phyloP scores from a whole-genome alignment of 1,140 invertebrate species.

The Zaprionus vittiger region DNA sequence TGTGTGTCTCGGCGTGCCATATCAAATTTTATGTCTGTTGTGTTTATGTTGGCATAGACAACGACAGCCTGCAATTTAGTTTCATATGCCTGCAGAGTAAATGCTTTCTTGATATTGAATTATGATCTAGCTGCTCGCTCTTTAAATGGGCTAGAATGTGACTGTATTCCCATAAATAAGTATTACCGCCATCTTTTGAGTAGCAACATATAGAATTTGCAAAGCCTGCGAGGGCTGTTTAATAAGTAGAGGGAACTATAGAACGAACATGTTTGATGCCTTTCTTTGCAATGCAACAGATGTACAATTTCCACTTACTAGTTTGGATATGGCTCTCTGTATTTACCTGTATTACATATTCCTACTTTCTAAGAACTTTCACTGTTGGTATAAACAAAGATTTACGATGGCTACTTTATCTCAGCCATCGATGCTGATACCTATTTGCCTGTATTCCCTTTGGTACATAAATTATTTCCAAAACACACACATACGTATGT shows the following conservation, averaged over 20 bases:
- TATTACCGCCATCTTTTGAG: conserved; percentile 6
- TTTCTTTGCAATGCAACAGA: background rate
- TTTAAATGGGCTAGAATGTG: conserved; percentile 65
- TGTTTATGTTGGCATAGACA: conserved; percentile 63
- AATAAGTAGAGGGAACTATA: background rate
- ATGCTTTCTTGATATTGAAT: conserved; percentile 78
- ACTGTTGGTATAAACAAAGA: background rate
- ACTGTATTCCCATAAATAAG: conserved; percentile 56
- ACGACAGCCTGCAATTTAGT: conserved; percentile 67
- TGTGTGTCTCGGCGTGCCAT: conserved; percentile 53
- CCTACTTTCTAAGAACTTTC: background rate
- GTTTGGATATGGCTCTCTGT: background rate
- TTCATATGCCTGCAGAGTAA: conserved; percentile 69
- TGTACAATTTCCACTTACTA: background rate
- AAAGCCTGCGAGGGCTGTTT: background rate
- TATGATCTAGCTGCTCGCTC: conserved; percentile 65
- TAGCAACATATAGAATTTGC: background rate
- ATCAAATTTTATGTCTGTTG: conserved; percentile 77
- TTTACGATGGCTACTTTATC: background rate
- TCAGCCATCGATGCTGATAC: background rate
- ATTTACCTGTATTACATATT: background rate
- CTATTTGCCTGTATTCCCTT: background rate
- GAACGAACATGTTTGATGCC: background rate
- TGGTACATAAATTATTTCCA: background rate
- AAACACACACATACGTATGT: background rate